phyloP scores from a whole-genome alignment of 2,888 invertebrate species.

The Calameuta idolon region DNA sequence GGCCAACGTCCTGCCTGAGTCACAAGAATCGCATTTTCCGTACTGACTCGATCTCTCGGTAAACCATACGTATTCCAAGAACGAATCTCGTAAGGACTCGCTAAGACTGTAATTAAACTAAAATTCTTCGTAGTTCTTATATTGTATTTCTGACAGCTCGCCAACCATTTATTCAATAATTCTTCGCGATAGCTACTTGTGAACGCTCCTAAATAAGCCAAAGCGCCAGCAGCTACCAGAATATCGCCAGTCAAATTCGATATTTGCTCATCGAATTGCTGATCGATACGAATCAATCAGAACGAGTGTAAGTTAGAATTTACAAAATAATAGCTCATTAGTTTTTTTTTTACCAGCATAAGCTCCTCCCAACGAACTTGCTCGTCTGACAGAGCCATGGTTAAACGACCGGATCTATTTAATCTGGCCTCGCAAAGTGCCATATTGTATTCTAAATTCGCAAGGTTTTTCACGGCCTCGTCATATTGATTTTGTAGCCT shows the following conservation, averaged over 20 bases:
- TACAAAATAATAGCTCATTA: constrained; percentile 2
- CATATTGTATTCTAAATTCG: constrained; percentile 80
- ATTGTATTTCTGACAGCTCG: constrained; percentile 73
- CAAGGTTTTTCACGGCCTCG: constrained; percentile 80
- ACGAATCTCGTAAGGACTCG: constrained; percentile 88
- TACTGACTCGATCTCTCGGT: constrained; percentile 88
- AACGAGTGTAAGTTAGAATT: constrained; percentile 14
- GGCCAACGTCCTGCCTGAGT: constrained; percentile 88
- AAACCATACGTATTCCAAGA: constrained; percentile 91
- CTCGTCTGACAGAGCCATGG: constrained; percentile 89
- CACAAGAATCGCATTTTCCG: constrained; percentile 93
- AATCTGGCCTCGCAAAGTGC: constrained; percentile 83
- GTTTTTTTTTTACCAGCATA: constrained; percentile 71
- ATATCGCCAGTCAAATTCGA: constrained; percentile 87
- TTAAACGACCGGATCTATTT: constrained; percentile 84
- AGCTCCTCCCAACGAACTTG: constrained; percentile 85
- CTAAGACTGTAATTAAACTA: constrained; percentile 79
- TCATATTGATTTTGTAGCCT: constrained; percentile 75
- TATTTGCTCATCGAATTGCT: constrained; percentile 76
- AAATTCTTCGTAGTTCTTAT: constrained; percentile 79
- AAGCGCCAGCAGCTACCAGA: constrained; percentile 85
- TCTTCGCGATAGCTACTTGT: constrained; percentile 79
- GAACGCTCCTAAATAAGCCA: constrained; percentile 94
- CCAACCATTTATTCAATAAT: constrained; percentile 78
- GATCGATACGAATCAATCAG: constrained; percentile 29